phyloP scores from a whole-genome alignment of 1,140 invertebrate species.

The roundworm (Caenorhabditis elegans) region WBcel235 BX284604.4:17123001-17123500 shows the following conservation, averaged over 20 bases:
- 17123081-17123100: too few relatives aligned
- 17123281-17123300: slow-evolving; percentile 95
- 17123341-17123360: slow-evolving; percentile 75
- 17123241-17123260: slow-evolving; percentile 86
- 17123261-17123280: slow-evolving; percentile 80
- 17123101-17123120: too few relatives aligned
- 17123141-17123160: too few relatives aligned
- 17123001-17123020: too few relatives aligned
- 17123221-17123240: too few relatives aligned
- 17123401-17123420: slow-evolving; percentile 58
- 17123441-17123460: slow-evolving; percentile 43
- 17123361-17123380: slow-evolving; percentile 42
- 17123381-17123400: slow-evolving; percentile 43
- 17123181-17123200: too few relatives aligned
- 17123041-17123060: too few relatives aligned
- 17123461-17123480: slow-evolving; percentile 8
- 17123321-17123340: slow-evolving; percentile 98
- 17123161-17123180: too few relatives aligned
- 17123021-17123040: too few relatives aligned
- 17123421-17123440: slow-evolving; percentile 59
- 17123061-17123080: too few relatives aligned
- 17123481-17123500: not conserved
- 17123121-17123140: too few relatives aligned
- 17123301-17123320: slow-evolving; percentile 73
- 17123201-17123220: too few relatives aligned